Conservation (phyloP, 2,113 vertebrate species). For the Daphoenositta chrysoptera region DNA sequence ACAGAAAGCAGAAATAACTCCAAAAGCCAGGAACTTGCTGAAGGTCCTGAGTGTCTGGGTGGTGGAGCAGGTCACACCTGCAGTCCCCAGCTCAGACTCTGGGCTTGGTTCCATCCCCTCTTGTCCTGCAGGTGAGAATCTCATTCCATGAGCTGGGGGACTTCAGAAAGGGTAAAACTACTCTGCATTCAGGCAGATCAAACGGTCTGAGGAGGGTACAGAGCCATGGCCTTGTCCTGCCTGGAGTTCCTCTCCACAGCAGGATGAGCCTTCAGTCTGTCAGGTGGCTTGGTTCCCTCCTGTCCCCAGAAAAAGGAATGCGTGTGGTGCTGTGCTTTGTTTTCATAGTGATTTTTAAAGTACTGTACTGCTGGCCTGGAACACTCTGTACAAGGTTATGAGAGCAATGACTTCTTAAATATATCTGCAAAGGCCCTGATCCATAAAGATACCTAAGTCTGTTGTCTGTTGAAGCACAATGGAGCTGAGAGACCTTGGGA, state of each 20-base stretch:
- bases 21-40: neutral
- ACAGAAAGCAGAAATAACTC: neutral
- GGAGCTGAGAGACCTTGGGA: neutral
- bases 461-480: neutral
- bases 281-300: neutral
- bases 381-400: neutral
- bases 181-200: neutral
- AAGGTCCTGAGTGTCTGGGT: neutral
- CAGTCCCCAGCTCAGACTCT: neutral
- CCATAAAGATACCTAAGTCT: rapidly evolving
- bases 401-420: neutral
- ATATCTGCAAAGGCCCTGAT: neutral
- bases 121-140: neutral
- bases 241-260: neutral
- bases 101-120: neutral
- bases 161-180: neutral
- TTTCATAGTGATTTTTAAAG: neutral
- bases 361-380: neutral
- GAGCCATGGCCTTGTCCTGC: neutral
- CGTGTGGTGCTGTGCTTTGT: neutral
- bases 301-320: neutral
- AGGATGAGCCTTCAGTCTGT: neutral
- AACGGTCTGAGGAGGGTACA: neutral
- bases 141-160: neutral
- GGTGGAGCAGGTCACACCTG: neutral